Base-by-base conservation (phyloP, 2,888 invertebrate species). In the Seira musarum region DNA sequence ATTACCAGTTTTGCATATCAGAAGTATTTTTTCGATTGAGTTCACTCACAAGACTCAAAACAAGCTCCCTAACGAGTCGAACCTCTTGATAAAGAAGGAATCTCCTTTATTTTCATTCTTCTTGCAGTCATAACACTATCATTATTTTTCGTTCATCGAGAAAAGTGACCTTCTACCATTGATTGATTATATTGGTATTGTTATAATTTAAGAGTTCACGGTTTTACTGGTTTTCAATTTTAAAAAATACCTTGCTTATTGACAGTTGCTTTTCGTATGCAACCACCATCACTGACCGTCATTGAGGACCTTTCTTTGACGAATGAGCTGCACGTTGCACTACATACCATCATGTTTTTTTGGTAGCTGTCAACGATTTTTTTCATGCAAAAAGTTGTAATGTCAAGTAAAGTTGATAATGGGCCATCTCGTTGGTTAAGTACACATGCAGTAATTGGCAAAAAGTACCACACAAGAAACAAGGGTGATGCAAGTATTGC, bases 1-100 rank as follows among this genome's bases (percentile, higher is more conserved):
- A 40, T 67, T 70, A 70, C 78, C 78, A 71, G 78, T 78, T 78
- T 78, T 78, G 71, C 78, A 78, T 78, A 78, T 78, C 78, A 78
- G 71, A 65, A 78, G 71, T 78, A n/a, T 40, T 40, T 40, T 40
- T 75, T 78, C 65, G 61, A 78, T 78, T 78, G 78, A 71, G 78
- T 78, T 78, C 71, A 71, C 71, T 65, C 60, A 53, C 71, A 49
- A 40, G 13, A 8, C 13, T 40, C 13, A 40, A 78, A 78, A 78
- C 78, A 71, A 78, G 78, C 78, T 70, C 64, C 10, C 53, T 53
- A 61, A 77, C 70, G 70, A 77, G 53, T 71, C 77, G 70, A 65
- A 30, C 76, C 40, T 66, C 77, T 70, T 65, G 57, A 65, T 40
- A 40, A 40, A 57, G n/a, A 66, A 75, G 21, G 70, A 70, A 66